These are phyloP conservation scores for Bettongia penicillata DNA, from an alignment of 2,113 vertebrate genomes.

Conservation along the genomic window DNA sequence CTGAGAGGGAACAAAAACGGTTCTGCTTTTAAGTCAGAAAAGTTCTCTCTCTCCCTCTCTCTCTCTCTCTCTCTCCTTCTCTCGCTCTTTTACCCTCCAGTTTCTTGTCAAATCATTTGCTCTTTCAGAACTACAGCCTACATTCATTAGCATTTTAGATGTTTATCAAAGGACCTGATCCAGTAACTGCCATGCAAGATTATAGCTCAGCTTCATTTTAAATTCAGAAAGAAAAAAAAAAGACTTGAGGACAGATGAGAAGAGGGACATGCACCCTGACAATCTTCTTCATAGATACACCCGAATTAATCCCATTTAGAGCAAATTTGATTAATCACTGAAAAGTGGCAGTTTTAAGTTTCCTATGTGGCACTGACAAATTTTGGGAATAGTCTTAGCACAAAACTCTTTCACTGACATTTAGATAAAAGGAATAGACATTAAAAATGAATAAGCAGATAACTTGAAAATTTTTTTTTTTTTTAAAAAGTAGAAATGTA, in stretches of 20 bases:
- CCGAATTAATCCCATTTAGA: slow-evolving; percentile 87
- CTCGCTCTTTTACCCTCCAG: slow-evolving; percentile 84
- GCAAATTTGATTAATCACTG: slow-evolving; percentile 85
- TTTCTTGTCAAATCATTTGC: slow-evolving; percentile 86
- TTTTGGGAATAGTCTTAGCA: slow-evolving; percentile 65
- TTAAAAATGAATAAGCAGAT: slow-evolving; percentile 55
- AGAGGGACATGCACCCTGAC: slow-evolving; percentile 81
- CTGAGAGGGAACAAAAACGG: slow-evolving; percentile 80
- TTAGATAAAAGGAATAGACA: slow-evolving; percentile 51
- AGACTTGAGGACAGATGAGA: slow-evolving; percentile 81
- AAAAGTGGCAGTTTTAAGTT: slow-evolving; percentile 81
- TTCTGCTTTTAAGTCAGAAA: slow-evolving; percentile 21
- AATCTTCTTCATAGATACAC: slow-evolving; percentile 82
- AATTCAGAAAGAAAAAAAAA: slow-evolving; percentile 83
- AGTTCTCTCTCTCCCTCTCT: slow-evolving; percentile 74
- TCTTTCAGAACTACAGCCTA: slow-evolving; percentile 81
- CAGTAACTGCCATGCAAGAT: slow-evolving; percentile 86
- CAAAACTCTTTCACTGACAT: slow-evolving; percentile 64
- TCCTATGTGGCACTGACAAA: slow-evolving; percentile 77
- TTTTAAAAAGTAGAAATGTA: neutral
- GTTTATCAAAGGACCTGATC: slow-evolving; percentile 88
- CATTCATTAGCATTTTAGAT: slow-evolving; percentile 90
- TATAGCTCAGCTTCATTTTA: slow-evolving; percentile 87
- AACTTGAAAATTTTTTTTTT: slow-evolving; percentile 7
- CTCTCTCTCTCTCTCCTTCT: slow-evolving; percentile 37